phyloP scores from a whole-genome alignment of 1,140 invertebrate species.

The Myzus persicae region DNA sequence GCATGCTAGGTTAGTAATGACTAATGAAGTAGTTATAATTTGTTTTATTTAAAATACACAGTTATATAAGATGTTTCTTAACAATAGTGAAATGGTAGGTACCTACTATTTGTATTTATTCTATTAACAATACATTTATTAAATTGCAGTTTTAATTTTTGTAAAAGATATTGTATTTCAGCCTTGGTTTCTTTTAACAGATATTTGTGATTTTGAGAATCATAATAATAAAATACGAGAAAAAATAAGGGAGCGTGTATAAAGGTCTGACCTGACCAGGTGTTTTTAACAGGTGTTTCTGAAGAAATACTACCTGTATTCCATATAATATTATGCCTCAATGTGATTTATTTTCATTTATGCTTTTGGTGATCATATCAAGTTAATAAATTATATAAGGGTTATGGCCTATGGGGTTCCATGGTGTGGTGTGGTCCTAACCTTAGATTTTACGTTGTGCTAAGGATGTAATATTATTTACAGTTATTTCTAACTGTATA shows the following conservation, averaged over 20 bases:
- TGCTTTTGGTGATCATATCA: not conserved
- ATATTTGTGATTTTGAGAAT: not conserved
- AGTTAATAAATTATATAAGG: not conserved
- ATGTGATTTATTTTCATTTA: not conserved
- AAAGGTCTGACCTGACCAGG: not conserved
- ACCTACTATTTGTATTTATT: too few relatives aligned
- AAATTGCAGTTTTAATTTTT: not conserved
- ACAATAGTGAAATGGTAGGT: too few relatives aligned
- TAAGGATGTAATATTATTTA: not conserved
- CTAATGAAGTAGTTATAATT: too few relatives aligned
- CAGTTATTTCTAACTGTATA: not conserved
- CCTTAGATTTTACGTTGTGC: not conserved
- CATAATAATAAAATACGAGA: not conserved
- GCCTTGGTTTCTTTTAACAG: not conserved
- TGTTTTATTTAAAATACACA: too few relatives aligned
- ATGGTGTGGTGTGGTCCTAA: not conserved
- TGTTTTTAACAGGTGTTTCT: conserved; percentile 15
- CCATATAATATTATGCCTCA: not conserved
- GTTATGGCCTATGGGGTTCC: too few relatives aligned
- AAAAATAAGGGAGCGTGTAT: not conserved
- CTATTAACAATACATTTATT: too few relatives aligned
- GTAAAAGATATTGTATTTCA: not conserved
- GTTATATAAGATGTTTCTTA: too few relatives aligned
- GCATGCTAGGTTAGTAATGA: too few relatives aligned
- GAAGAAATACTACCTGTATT: not conserved